These are phyloP conservation scores for Argyrosomus japonicus DNA, from an alignment of 2,113 vertebrate genomes.

Conservation along the genomic window DNA sequence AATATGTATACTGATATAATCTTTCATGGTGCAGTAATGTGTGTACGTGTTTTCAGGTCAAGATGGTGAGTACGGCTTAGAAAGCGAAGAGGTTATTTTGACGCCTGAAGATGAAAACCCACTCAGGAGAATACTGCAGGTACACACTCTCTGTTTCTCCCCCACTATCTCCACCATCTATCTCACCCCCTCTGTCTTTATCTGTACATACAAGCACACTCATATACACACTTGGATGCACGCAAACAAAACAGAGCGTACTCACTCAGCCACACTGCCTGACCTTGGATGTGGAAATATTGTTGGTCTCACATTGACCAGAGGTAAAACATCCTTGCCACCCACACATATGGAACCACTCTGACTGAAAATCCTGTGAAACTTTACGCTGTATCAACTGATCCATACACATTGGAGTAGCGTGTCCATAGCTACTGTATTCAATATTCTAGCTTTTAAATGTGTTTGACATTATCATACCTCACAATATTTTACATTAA, in stretches of 20 bases:
- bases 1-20: conserved; percentile 40
- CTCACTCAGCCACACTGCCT: conserved; percentile 55
- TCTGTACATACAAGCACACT: conserved; percentile 20
- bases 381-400: conserved; percentile 16
- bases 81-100: conserved; percentile 82
- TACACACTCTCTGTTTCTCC: conserved; percentile 57
- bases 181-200: conserved; percentile 17
- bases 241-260: conserved; percentile 49
- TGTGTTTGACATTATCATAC: neutral
- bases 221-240: conserved; percentile 29
- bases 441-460: neutral
- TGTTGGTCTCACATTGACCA: conserved; percentile 73
- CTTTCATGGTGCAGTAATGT: conserved; percentile 36
- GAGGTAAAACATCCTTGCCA: conserved; percentile 59
- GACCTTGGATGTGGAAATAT: conserved; percentile 76
- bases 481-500: neutral
- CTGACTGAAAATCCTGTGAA: conserved; percentile 37
- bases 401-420: conserved; percentile 7
- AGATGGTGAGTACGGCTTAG: conserved; percentile 81
- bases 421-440: neutral
- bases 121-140: conserved; percentile 87
- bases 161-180: conserved; percentile 29
- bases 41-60: conserved; percentile 71
- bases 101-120: conserved; percentile 85
- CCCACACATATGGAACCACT: conserved; percentile 38